phyloP scores from a whole-genome alignment of 1,140 invertebrate species.

The Melitaea cinxia region DNA sequence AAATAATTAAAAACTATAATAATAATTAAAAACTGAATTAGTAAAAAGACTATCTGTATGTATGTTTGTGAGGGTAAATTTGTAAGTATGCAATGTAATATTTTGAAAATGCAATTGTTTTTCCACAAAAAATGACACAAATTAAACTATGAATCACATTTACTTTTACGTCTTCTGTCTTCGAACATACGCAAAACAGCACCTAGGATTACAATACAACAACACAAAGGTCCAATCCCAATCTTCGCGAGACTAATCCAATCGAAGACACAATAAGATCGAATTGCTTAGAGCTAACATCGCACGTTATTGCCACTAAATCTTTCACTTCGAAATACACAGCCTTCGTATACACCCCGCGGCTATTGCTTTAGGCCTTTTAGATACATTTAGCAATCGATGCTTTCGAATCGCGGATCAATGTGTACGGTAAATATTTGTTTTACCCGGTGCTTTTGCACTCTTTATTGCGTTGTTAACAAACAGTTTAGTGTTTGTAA shows the following conservation, averaged over 20 bases:
- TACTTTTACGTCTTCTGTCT: too few relatives aligned
- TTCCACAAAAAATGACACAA: too few relatives aligned
- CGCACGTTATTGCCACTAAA: conserved; percentile 77
- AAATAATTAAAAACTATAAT: too few relatives aligned
- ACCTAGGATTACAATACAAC: conserved; percentile 12
- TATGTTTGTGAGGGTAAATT: too few relatives aligned
- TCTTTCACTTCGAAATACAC: conserved; percentile 64
- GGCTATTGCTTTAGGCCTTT: conserved; percentile 60
- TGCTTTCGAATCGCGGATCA: conserved; percentile 42
- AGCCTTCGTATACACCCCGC: conserved; percentile 42
- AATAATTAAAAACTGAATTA: too few relatives aligned
- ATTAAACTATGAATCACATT: too few relatives aligned
- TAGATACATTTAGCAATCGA: conserved; percentile 59
- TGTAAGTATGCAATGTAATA: too few relatives aligned
- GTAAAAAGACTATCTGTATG: too few relatives aligned
- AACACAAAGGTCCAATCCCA: conserved; percentile 34
- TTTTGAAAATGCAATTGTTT: too few relatives aligned
- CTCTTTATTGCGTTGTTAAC: conserved; percentile 66
- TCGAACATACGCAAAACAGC: conserved; percentile 9
- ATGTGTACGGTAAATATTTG: conserved; percentile 59
- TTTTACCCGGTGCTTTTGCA: conserved; percentile 44
- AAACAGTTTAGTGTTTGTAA: conserved; percentile 50
- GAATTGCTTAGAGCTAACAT: conserved; percentile 62
- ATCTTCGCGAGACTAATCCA: conserved; percentile 62
- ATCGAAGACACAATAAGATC: conserved; percentile 70